Conservation (phyloP, 2,113 vertebrate species). For the Semnopithecus entellus region DNA sequence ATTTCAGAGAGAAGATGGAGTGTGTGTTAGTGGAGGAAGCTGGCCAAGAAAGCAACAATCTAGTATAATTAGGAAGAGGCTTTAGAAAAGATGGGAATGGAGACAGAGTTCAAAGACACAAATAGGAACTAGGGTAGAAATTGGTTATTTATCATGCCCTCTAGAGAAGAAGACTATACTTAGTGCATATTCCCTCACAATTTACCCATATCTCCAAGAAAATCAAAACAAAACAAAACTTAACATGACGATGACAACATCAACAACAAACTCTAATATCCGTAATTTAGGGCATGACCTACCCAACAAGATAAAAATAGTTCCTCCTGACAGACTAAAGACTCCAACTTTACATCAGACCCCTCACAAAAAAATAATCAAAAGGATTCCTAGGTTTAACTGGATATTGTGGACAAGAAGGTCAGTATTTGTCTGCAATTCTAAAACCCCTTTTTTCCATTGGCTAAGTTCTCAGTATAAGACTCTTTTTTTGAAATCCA, state of each 20-base stretch:
- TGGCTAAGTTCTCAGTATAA: neutral
- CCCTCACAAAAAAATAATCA: neutral
- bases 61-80: neutral
- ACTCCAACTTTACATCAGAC: neutral
- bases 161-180: neutral
- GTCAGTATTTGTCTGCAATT: neutral
- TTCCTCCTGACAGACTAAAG: neutral
- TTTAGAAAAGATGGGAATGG: neutral
- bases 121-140: neutral
- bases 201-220: neutral
- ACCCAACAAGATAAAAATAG: neutral
- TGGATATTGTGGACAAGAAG: neutral
- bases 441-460: neutral
- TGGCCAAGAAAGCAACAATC: neutral
- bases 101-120: neutral
- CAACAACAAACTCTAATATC: neutral
- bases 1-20: neutral
- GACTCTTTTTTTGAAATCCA: neutral
- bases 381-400: neutral
- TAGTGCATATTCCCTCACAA: neutral
- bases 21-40: neutral
- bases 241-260: neutral
- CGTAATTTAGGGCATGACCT: neutral
- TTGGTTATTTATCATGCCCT: neutral
- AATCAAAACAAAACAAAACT: neutral